Percentiles rank a stretch among this genome's conserved stretches.
phyloP scores from a whole-genome alignment of 2,888 invertebrate species.

The Andrena flavipes region DNA sequence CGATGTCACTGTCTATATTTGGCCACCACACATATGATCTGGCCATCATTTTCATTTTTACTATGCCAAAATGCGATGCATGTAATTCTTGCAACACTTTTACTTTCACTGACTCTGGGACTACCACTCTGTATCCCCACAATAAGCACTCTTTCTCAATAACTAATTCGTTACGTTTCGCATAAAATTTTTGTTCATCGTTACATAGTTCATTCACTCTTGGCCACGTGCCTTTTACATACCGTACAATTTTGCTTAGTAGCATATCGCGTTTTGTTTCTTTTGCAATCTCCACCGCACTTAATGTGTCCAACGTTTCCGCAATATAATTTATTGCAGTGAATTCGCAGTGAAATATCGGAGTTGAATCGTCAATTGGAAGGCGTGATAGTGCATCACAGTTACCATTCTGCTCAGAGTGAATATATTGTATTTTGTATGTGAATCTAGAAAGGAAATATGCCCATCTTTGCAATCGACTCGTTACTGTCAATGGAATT shows the following conservation, averaged over 20 bases:
- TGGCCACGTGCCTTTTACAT: conserved; percentile 29
- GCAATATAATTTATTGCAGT: conserved; percentile 9
- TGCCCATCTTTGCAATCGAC: too few species aligned
- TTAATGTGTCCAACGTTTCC: conserved; percentile 7
- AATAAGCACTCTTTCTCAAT: conserved; percentile 39
- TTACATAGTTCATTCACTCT: conserved; percentile 19
- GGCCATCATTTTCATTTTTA: conserved; percentile 46
- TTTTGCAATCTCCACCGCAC: conserved; percentile 32
- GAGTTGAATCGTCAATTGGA: conserved; percentile 29
- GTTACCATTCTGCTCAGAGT: conserved; percentile 45
- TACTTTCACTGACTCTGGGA: not conserved
- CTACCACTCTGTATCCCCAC: conserved; percentile 19
- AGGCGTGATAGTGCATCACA: conserved; percentile 51
- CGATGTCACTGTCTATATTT: not conserved
- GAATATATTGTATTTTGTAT: conserved; percentile 52
- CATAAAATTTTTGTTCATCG: conserved; percentile 24
- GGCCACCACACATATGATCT: conserved; percentile 34
- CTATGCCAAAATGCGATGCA: conserved; percentile 22
- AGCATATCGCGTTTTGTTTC: conserved; percentile 45
- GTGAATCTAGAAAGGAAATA: conserved; percentile 50
- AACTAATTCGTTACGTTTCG: conserved; percentile 40
- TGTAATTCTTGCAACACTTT: conserved; percentile 10
- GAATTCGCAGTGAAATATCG: not conserved
- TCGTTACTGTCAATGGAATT: too few species aligned
- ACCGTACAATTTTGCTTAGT: conserved; percentile 34